Conservation (phyloP, 2,113 vertebrate species). For the Phasianus colchicus region DNA sequence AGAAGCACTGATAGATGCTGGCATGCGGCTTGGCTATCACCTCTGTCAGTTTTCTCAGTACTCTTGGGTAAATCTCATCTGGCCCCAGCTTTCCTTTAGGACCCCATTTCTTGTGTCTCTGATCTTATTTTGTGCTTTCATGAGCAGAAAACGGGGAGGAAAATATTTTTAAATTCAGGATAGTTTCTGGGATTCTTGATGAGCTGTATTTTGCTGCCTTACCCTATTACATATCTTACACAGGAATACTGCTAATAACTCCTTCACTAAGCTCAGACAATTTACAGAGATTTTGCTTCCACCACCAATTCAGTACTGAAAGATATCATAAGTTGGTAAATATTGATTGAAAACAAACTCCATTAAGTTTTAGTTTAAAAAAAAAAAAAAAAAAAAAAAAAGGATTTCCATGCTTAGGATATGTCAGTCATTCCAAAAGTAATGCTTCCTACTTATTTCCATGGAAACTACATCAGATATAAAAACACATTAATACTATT, state of each 20-base stretch:
- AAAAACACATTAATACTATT: too few species aligned
- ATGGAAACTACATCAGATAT: too few species aligned
- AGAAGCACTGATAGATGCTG: too few species aligned
- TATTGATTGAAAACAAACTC: neutral
- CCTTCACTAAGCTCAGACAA: neutral
- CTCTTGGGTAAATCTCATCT: too few species aligned
- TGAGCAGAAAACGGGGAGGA: rapidly evolving
- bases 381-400: neutral
- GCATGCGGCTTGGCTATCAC: too few species aligned
- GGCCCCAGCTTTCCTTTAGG: too few species aligned
- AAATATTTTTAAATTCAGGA: neutral
- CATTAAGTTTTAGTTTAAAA: neutral
- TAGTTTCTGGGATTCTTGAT: neutral
- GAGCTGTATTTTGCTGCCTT: neutral
- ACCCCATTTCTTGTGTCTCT: neutral
- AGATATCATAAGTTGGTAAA: neutral
- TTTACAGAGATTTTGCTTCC: neutral
- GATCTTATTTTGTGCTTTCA: neutral
- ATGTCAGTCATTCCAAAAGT: neutral
- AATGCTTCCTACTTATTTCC: too few species aligned
- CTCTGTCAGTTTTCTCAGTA: too few species aligned
- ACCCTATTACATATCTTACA: neutral
- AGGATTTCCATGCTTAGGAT: neutral
- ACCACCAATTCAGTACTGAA: neutral
- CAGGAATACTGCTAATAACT: neutral